Evolutionary conservation across 2,797 vertebrate species (phyloP).

Genomic region (Sebastes alutus): DNA sequence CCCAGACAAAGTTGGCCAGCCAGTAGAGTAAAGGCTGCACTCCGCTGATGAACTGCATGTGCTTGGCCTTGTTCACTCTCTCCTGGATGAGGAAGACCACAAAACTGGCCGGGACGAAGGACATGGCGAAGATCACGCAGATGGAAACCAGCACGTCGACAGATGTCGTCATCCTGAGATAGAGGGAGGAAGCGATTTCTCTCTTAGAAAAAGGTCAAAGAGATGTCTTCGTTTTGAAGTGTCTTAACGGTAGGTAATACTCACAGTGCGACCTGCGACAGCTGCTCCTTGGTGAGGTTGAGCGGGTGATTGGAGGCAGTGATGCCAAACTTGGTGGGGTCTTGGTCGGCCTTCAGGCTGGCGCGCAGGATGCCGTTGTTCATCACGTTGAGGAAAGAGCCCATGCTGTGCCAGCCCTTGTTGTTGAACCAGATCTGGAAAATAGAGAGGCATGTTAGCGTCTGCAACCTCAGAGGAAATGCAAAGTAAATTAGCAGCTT

Average conservation of each 20-base stretch:
- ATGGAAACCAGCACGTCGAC: conserved; percentile 96
- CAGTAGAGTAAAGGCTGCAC: conserved; percentile 97
- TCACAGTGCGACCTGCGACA: conserved; percentile 97
- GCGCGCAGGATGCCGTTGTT: conserved; percentile 95
- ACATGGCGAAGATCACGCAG: conserved; percentile 96
- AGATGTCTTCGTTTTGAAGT: neutral
- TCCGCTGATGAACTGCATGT: conserved; percentile 97
- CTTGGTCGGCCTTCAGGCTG: conserved; percentile 84
- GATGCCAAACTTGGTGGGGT: conserved; percentile 89
- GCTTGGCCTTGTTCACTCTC: conserved; percentile 96
- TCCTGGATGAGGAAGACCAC: conserved; percentile 99
- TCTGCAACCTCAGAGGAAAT: neutral
- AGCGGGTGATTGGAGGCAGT: conserved; percentile 94
- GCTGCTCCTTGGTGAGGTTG: conserved; percentile 98
- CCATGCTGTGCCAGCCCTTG: conserved; percentile 98
- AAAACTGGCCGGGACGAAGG: conserved; percentile 93
- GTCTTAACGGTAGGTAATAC: conserved; percentile 47
- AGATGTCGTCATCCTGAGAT: conserved; percentile 93
- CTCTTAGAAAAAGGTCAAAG: neutral
- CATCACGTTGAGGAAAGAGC: conserved; percentile 95
- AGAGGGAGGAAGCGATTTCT: neutral
- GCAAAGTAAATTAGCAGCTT: neutral
- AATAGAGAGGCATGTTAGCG: neutral
- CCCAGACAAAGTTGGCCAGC: conserved; percentile 97
- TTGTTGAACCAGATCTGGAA: conserved; percentile 99